Conservation (phyloP, 2,888 invertebrate species). For the Microdon myrmicae region DNA sequence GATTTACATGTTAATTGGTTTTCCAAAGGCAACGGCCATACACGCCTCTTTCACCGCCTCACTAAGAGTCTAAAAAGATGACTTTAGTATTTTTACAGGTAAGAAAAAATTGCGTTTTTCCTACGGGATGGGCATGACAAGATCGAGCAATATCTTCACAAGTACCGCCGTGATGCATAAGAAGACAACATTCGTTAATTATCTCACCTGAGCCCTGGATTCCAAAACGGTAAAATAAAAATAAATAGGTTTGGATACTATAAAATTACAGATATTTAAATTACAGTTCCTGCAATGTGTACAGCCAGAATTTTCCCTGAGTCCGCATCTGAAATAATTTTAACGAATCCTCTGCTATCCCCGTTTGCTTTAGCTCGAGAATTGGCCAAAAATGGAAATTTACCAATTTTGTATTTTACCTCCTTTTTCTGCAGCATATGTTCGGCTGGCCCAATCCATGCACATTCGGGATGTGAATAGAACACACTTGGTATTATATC, state of each 20-base stretch:
- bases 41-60: conserved; percentile 98
- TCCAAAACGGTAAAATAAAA: neutral
- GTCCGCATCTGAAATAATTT: conserved; percentile 90
- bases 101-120: conserved; percentile 54
- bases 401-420: conserved; percentile 92
- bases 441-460: conserved; percentile 96
- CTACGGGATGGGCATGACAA: conserved; percentile 98
- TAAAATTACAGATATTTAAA: conserved; percentile 58
- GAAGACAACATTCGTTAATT: conserved; percentile 97
- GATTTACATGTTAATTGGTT: conserved; percentile 93
- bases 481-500: conserved; percentile 99
- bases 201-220: conserved; percentile 90
- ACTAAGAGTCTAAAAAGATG: conserved; percentile 84
- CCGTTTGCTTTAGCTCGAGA: conserved; percentile 98
- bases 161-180: conserved; percentile 98
- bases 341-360: conserved; percentile 96
- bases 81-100: conserved; percentile 12
- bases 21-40: conserved; percentile 92
- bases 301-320: conserved; percentile 96
- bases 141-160: conserved; percentile 98
- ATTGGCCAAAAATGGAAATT: conserved; percentile 98
- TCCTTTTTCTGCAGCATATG: conserved; percentile 96
- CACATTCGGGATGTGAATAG: conserved; percentile 98
- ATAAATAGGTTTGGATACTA: neutral
- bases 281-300: conserved; percentile 95